Base-by-base conservation (phyloP, 2,797 vertebrate genomes). In the Melanotaenia trifasciata region DNA sequence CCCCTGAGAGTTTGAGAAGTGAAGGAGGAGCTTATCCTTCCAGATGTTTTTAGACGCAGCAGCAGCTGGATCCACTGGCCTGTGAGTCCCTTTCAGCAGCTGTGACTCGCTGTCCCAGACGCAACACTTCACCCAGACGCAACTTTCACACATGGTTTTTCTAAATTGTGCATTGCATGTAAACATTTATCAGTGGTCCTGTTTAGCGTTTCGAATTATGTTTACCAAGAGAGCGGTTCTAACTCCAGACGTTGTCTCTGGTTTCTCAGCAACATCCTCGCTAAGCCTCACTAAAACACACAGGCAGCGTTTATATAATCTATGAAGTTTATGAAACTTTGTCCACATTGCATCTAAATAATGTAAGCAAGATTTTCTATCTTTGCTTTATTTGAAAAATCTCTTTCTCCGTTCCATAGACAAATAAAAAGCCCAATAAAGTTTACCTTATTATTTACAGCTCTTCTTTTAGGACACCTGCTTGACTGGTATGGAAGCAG, bases 21-120 rank as follows among this genome's bases (percentile, higher is more conserved):
- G 20, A 30, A 28, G 20, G 38, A 67, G 62, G 45, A 74, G 36
- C 51, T 71, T 0, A 5, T 58, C 10, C 40, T 58, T 74, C 58
- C 86, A 88, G 79, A 87, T 89, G 81, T 78, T 84, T 72, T 18
- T 67, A 63, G 72, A 66, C 43, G 66, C 61, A 8, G 57, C 51
- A 76, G 85, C 89, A 91, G 85, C 88, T 90, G 85, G 80, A 83
- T 66, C 67, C 66, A 14, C 60, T 81, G 89, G 66, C 65, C 47
- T 64, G 69, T 28, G 0, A 58, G 64, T 82, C 56, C 58, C 72
- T 45, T 43, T n/a, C 64, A 84, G 72, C 86, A 86, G 81, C 84
- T 87, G 89, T 59, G 69, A 36, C 43, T 14, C 51, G 1, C 64
- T 58, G 65, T 47, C 76, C 63, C 75, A 75, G 67, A 75, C 64